These are phyloP conservation scores for Brachyalestes nurse DNA, from an alignment of 2,797 vertebrate species.

Conservation along the genomic window DNA sequence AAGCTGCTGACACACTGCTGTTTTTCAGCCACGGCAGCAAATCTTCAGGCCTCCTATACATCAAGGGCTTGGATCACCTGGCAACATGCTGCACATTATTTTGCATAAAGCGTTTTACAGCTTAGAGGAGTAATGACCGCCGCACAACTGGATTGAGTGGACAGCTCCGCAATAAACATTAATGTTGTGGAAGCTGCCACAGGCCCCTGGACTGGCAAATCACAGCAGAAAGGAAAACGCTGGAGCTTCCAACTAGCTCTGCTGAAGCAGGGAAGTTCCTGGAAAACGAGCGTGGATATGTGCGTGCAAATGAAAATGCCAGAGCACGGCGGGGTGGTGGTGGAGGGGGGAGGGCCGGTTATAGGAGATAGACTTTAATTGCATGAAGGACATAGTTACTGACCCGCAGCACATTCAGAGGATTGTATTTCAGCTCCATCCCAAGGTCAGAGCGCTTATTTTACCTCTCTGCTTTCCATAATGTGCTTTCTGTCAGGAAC, in stretches of 20 bases:
- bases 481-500: constrained; percentile 75
- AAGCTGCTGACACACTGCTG: constrained; percentile 70
- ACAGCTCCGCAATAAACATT: constrained; percentile 42
- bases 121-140: constrained; percentile 57
- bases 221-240: constrained; percentile 50
- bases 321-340: constrained; percentile 43
- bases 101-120: constrained; percentile 72
- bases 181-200: constrained; percentile 48
- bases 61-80: constrained; percentile 67
- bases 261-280: constrained; percentile 3
- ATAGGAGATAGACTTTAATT: constrained; percentile 81
- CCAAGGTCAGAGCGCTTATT: constrained; percentile 85
- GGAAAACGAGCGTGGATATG: constrained; percentile 27
- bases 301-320: constrained; percentile 45
- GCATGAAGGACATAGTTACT: constrained; percentile 85
- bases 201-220: constrained; percentile 8
- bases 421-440: constrained; percentile 84
- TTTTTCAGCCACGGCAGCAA: constrained; percentile 71
- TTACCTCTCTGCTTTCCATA: constrained; percentile 83
- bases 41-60: constrained; percentile 64
- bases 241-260: background rate
- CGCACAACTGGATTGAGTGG: constrained; percentile 38
- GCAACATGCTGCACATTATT: constrained; percentile 61
- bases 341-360: constrained; percentile 57
- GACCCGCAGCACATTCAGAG: constrained; percentile 83